phyloP scores from a whole-genome alignment of 2,797 vertebrate species.

The Distichodus sexfasciatus region DNA sequence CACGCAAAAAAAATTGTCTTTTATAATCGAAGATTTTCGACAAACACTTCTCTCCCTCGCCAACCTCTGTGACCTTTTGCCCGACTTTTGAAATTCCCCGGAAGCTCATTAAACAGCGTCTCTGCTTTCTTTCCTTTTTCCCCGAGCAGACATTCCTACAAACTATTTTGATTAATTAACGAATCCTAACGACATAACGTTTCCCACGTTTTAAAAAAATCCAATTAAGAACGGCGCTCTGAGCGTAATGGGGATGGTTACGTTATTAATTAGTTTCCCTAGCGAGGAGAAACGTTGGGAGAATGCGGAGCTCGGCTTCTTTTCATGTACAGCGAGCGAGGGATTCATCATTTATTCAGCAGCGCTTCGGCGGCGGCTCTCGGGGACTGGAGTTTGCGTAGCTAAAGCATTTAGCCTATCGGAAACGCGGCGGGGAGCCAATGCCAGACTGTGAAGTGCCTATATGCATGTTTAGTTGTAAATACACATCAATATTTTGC shows the following conservation, averaged over 20 bases:
- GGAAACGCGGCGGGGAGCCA: background rate
- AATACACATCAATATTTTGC: too few species aligned
- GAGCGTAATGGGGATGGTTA: slow-evolving; percentile 65
- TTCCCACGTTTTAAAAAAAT: slow-evolving; percentile 70
- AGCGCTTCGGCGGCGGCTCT: background rate
- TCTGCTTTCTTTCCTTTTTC: slow-evolving; percentile 62
- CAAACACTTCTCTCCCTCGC: background rate
- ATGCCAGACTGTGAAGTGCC: background rate
- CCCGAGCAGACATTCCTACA: slow-evolving; percentile 66
- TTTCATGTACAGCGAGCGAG: slow-evolving; percentile 71
- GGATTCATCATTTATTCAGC: slow-evolving; percentile 70
- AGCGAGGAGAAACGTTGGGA: slow-evolving; percentile 66
- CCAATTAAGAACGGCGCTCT: slow-evolving; percentile 70
- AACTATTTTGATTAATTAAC: slow-evolving; percentile 73
- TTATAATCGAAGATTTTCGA: background rate
- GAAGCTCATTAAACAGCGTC: slow-evolving; percentile 65
- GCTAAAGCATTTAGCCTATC: background rate
- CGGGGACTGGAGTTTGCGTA: background rate
- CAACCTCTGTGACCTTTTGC: slow-evolving; percentile 24
- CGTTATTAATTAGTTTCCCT: slow-evolving; percentile 71
- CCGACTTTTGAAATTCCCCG: slow-evolving; percentile 56
- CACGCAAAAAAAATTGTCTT: too few species aligned
- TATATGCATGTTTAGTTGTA: background rate
- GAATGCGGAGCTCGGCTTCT: slow-evolving; percentile 61
- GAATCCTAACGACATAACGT: slow-evolving; percentile 72